Conservation (phyloP, 2,113 vertebrate genomes). For the Scartelaos histophorus region DNA sequence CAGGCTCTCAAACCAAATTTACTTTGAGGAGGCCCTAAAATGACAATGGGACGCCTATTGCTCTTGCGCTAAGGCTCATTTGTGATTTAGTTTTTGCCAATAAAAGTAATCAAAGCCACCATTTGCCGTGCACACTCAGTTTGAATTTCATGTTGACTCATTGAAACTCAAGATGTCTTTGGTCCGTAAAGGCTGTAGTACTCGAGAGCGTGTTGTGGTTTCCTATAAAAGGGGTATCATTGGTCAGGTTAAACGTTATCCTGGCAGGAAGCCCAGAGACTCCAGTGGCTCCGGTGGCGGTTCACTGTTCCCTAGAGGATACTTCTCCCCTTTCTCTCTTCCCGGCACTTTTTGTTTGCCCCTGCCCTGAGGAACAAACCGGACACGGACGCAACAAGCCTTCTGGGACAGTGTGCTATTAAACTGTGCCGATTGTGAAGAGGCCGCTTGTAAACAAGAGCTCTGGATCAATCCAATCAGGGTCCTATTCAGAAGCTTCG, state of each 20-base stretch:
- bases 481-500: conserved; percentile 51
- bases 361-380: conserved; percentile 71
- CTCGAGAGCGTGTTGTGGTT: conserved; percentile 50
- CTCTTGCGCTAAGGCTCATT: conserved; percentile 20
- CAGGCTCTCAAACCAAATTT: conserved; percentile 36
- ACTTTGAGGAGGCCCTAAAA: conserved; percentile 45
- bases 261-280: conserved; percentile 65
- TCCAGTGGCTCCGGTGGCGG: conserved; percentile 53
- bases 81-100: conserved; percentile 21
- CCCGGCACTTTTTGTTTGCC: conserved; percentile 73
- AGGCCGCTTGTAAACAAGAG: conserved; percentile 73
- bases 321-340: conserved; percentile 53
- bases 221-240: conserved; percentile 62
- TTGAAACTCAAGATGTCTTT: conserved; percentile 41
- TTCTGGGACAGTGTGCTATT: conserved; percentile 73
- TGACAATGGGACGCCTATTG: conserved; percentile 43
- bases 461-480: conserved; percentile 79
- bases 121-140: conserved; percentile 14
- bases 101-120: conserved; percentile 19
- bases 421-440: conserved; percentile 70
- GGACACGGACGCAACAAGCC: conserved; percentile 73
- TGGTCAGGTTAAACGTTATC: conserved; percentile 72
- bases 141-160: conserved; percentile 26
- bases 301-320: conserved; percentile 76
- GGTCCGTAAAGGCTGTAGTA: conserved; percentile 37